Percentiles rank a stretch among this genome's conserved stretches.
Conservation (phyloP, 2,113 vertebrate genomes). For the Synodontis membranacea region DNA sequence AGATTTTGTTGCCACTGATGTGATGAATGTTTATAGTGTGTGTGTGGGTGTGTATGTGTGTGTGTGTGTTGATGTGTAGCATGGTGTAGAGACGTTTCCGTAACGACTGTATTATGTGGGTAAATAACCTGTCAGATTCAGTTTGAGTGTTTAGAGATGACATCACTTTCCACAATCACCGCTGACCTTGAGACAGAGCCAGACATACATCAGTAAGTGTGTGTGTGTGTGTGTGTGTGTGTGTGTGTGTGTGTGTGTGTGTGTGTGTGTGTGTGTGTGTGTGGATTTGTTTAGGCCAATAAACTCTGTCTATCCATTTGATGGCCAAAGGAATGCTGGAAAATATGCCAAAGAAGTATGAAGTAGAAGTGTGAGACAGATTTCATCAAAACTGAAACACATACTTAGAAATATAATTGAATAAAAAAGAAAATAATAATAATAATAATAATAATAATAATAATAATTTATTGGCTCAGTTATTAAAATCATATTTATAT, state of each 20-base stretch:
- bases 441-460: not conserved
- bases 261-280: slow-evolving; percentile 31
- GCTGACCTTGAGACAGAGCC: slow-evolving; percentile 50
- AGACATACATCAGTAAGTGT: slow-evolving; percentile 12
- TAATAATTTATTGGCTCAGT: not conserved
- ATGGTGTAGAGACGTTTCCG: slow-evolving; percentile 11
- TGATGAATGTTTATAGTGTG: not conserved
- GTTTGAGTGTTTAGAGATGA: slow-evolving; percentile 48
- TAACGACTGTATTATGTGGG: slow-evolving; percentile 40
- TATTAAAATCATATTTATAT: not conserved
- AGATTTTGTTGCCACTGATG: not conserved
- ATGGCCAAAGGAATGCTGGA: not conserved
- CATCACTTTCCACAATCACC: slow-evolving; percentile 49
- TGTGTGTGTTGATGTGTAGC: not conserved
- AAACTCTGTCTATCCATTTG: not conserved
- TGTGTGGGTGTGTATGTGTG: not conserved
- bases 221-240: slow-evolving; percentile 18
- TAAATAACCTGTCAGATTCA: slow-evolving; percentile 53
- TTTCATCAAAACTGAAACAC: not conserved
- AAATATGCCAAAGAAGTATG: not conserved
- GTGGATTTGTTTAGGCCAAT: slow-evolving; percentile 16
- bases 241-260: slow-evolving; percentile 25
- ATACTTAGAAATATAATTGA: not conserved
- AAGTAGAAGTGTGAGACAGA: not conserved
- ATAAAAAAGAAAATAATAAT: not conserved